These are phyloP conservation scores for Tyria jacobaeae DNA, from an alignment of 2,888 invertebrate genomes.

Conservation along the genomic window DNA sequence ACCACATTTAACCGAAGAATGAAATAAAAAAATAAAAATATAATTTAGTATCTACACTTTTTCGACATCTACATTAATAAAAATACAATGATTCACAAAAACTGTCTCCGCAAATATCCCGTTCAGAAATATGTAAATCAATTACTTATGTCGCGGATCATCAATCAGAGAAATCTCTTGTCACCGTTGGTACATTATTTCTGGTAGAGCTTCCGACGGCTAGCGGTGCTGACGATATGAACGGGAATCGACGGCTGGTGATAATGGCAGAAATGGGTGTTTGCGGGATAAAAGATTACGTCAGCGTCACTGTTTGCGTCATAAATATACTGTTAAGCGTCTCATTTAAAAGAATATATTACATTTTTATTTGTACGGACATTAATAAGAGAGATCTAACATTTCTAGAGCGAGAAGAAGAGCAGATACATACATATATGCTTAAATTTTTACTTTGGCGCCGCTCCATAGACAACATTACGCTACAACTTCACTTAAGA, in stretches of 20 bases:
- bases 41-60: not conserved
- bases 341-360: not conserved
- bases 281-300: slow-evolving; percentile 2
- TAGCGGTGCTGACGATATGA: slow-evolving; percentile 15
- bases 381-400: too few relatives aligned
- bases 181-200: slow-evolving; percentile 72
- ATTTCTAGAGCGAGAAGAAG: too few relatives aligned
- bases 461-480: too few relatives aligned
- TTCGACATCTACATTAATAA: not conserved
- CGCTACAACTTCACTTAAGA: too few relatives aligned
- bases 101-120: slow-evolving; percentile 49
- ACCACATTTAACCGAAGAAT: too few relatives aligned
- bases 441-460: too few relatives aligned
- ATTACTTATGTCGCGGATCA: slow-evolving; percentile 53
- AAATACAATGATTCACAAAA: slow-evolving; percentile 42
- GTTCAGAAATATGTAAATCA: slow-evolving; percentile 62
- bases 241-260: slow-evolving; percentile 35
- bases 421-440: too few relatives aligned
- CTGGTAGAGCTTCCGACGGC: slow-evolving; percentile 59
- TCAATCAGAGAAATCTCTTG: slow-evolving; percentile 67
- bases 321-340: not conserved
- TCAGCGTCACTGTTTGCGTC: not conserved
- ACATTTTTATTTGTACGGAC: too few relatives aligned
- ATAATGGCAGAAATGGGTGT: slow-evolving; percentile 21
- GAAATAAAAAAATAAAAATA: too few relatives aligned